These are phyloP conservation scores for Ophion slaviceki DNA, from an alignment of 2,888 invertebrate genomes.

Conservation along the genomic window DNA sequence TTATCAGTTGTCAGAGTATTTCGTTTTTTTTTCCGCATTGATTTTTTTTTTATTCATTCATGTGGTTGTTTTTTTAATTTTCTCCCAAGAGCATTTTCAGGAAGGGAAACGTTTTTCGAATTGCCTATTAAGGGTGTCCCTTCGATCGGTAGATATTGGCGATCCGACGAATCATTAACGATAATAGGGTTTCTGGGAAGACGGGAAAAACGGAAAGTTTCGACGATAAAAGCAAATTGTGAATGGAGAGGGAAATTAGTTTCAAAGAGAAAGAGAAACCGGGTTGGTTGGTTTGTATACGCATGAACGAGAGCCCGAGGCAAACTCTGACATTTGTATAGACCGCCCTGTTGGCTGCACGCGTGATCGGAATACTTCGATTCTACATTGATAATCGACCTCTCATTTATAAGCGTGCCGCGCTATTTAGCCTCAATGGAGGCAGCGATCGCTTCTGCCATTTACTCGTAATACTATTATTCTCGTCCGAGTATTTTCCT, in stretches of 20 bases:
- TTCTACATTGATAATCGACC: slow-evolving; percentile 12
- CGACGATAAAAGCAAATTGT: slow-evolving; percentile 42
- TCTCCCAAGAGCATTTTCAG: background rate
- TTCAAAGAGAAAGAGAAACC: background rate
- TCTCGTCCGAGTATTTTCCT: too few species aligned
- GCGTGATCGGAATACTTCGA: slow-evolving; percentile 7
- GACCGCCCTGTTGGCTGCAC: background rate
- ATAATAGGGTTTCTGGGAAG: background rate
- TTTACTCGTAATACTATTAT: background rate
- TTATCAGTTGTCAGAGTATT: too few species aligned
- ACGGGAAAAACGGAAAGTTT: slow-evolving; percentile 9
- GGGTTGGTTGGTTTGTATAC: slow-evolving; percentile 6
- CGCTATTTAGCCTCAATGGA: background rate
- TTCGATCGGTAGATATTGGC: background rate
- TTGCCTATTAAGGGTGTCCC: background rate
- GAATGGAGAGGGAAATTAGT: slow-evolving; percentile 47
- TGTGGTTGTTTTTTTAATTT: too few species aligned
- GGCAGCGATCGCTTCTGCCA: background rate
- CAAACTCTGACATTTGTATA: slow-evolving; percentile 32
- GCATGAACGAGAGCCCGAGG: slow-evolving; percentile 9
- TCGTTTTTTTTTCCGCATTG: too few species aligned
- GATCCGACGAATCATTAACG: background rate
- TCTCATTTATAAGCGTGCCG: background rate
- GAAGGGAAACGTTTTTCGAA: background rate
- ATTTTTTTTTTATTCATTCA: too few species aligned